Conservation (phyloP, 2,797 vertebrate genomes). For the Alosa sapidissima region DNA sequence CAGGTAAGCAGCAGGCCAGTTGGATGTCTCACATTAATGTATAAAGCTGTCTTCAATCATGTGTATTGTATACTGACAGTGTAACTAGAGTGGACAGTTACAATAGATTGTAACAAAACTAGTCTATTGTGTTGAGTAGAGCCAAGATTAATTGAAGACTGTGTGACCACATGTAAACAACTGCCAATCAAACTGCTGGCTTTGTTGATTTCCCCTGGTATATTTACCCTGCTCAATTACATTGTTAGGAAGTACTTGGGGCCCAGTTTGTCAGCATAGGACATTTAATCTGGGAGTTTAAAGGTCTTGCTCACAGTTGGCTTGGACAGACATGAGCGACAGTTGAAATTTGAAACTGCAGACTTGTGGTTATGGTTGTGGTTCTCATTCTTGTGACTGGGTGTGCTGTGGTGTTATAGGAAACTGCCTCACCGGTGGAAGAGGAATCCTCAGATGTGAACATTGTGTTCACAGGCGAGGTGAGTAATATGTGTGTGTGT, state of each 20-base stretch:
- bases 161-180: too few relatives aligned
- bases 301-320: background rate
- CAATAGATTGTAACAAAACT: too few relatives aligned
- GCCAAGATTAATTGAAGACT: too few relatives aligned
- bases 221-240: background rate
- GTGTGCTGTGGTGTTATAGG: constrained; percentile 55
- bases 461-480: constrained; percentile 67
- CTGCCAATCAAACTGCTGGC: too few relatives aligned
- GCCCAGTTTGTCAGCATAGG: background rate
- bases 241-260: too few relatives aligned
- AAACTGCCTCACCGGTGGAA: background rate
- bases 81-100: too few relatives aligned
- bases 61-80: background rate
- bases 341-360: background rate
- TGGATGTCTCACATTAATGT: background rate
- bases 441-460: constrained; percentile 61
- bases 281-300: background rate
- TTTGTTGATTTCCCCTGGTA: too few relatives aligned
- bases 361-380: too few relatives aligned
- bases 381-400: background rate
- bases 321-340: too few relatives aligned
- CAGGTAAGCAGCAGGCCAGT: background rate
- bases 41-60: background rate
- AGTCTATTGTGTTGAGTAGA: too few relatives aligned
- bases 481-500: constrained; percentile 19